Base-by-base conservation (phyloP, 2,113 vertebrate species). In the Pterocles burchelli region DNA sequence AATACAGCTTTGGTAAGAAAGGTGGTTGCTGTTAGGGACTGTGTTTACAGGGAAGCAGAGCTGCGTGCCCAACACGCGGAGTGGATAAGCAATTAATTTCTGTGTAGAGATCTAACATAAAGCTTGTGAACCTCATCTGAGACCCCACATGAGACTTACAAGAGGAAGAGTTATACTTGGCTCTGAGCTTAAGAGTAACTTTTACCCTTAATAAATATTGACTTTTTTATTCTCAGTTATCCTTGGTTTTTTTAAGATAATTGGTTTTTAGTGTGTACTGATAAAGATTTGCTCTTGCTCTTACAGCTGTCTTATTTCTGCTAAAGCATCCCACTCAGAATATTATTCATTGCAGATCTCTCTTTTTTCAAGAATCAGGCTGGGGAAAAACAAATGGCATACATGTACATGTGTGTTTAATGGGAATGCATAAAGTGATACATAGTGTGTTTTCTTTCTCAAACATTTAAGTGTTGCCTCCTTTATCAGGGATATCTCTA, bases 21-120 rank as follows among this genome's bases (percentile, higher is more conserved):
- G 5, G 8, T 0, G 2, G 2, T 14, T 55, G 66, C 43, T 79
- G 34, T 12, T 1, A 0, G 43, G 38, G 34, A 2, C 67, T 13
- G 18, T 34, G 15, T 43, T 33, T 43, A 4, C 7, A 9, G 62
- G 28, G 67, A 58, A 86, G 48, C 26, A 65, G 67, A 67, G 48
- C 45, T 52, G 61, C 48, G 43, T 20, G 19, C 13, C 25, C 28
- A 59, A 43, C 4, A 1, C 12, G 25, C 6, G 17, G 54, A 13
- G 48, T 11, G 19, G 33, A 4, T 3, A 8, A 43, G 46, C 7
- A 33, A 43, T 59, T 33, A 9, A 12, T 33, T 41, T 11, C 61
- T 74, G 4, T 45, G 77, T 36, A 66, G 36, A 67, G 48, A 46
- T 57, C 43, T 41, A 54, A 19, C 59, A 11, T 4, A 54, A 46